Conservation (phyloP, 2,888 invertebrate species). For the Hipparchia semele region DNA sequence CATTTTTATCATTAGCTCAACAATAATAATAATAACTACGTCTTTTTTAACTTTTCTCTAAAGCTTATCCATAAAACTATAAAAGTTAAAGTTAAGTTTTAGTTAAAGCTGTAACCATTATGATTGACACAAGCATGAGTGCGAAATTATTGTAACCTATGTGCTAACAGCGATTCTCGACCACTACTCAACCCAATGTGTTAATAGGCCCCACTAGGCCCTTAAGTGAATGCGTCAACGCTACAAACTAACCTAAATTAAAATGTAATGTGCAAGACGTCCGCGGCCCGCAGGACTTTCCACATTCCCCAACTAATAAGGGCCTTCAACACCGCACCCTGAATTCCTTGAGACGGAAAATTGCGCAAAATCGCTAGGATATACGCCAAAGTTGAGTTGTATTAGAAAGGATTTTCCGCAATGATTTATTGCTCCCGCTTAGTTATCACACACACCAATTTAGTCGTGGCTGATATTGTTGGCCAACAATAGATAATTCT, state of each 20-base stretch:
- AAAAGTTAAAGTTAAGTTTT: too few relatives aligned
- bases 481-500: background rate
- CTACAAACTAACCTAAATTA: constrained; percentile 26
- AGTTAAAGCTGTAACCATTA: too few relatives aligned
- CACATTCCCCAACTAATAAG: constrained; percentile 38
- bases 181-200: background rate
- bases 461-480: background rate
- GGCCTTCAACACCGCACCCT: constrained; percentile 56
- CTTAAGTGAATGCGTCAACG: constrained; percentile 14
- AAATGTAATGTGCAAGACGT: constrained; percentile 33
- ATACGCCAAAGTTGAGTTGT: constrained; percentile 8
- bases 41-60: background rate
- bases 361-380: constrained; percentile 56
- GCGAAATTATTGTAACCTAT: constrained; percentile 11
- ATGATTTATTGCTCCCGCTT: background rate
- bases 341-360: constrained; percentile 57
- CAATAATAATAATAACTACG: background rate
- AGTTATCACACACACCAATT: background rate
- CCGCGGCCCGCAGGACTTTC: constrained; percentile 32
- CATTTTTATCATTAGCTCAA: too few relatives aligned
- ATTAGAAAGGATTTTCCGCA: constrained; percentile 23
- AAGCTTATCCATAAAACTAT: background rate
- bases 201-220: constrained; percentile 1
- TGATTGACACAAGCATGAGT: background rate
- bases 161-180: background rate